Conservation (phyloP, 2,113 vertebrate genomes). For the Geococcyx californianus region DNA sequence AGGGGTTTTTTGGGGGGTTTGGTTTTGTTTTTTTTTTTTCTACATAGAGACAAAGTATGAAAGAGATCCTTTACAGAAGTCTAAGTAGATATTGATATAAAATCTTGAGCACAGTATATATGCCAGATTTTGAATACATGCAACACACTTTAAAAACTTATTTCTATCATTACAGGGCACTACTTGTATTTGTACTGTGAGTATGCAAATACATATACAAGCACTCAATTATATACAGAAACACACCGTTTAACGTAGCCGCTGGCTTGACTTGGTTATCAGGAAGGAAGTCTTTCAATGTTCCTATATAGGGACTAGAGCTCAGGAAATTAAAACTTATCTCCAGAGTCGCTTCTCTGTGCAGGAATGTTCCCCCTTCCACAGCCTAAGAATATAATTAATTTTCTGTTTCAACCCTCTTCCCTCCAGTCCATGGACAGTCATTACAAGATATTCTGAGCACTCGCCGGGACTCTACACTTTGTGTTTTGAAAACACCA, state of each 20-base stretch:
- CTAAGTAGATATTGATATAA: fast-evolving
- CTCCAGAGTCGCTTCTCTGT: constrained; percentile 51
- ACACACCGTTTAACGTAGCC: not conserved
- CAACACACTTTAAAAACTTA: not conserved
- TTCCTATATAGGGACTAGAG: constrained; percentile 37
- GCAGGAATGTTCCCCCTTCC: constrained; percentile 55
- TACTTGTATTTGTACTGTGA: not conserved
- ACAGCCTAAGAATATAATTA: constrained; percentile 34
- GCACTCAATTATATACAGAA: constrained; percentile 13
- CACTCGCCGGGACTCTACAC: not conserved
- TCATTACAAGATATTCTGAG: constrained; percentile 10
- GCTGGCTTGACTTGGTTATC: constrained; percentile 38
- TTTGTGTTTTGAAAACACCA: not conserved
- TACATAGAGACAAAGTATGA: not conserved
- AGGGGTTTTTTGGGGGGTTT: too few relatives aligned
- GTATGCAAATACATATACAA: not conserved
- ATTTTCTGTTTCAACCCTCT: constrained; percentile 36
- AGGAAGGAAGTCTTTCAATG: constrained; percentile 63
- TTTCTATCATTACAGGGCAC: not conserved
- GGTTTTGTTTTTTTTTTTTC: not conserved
- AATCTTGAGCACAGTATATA: not conserved
- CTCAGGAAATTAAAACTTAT: constrained; percentile 68
- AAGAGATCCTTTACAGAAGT: not conserved
- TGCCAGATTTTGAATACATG: not conserved
- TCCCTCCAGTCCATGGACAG: not conserved